Base-by-base conservation (phyloP, 2,888 invertebrate species). In the Drosophila emarginata region DNA sequence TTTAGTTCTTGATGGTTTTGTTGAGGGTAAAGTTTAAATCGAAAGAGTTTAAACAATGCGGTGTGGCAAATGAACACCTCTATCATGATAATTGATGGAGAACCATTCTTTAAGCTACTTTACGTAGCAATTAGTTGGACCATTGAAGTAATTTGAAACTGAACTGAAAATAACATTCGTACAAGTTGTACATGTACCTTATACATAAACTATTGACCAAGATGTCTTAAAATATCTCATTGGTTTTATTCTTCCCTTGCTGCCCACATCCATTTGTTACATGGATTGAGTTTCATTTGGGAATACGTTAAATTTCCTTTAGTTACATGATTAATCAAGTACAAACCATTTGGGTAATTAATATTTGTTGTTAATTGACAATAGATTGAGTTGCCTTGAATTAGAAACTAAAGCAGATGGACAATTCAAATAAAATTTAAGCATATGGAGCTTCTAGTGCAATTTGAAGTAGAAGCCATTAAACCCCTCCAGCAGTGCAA, bases 61-160 rank as follows among this genome's bases (percentile, higher is more conserved):
- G 4, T 28, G 4, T 28, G 32, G 32, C 32, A 32, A 32, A 32
- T 32, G 32, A 32, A 32, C 32, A 32, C 32, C 26, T 40, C 21
- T n/a, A 39, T 15, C n/a, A 54, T 37, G 32, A 58, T 51, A 14
- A 45, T 53, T 63, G 40, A 32, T 14, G 14, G 40, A 2, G 15
- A 40, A 9, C 15, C 40, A 40, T 40, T 18, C 15, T 45, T 45
- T 21, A 18, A 45, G 15, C 40, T 15, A 15, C 15, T 45, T 45
- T 12, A 21, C 45, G 14, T 45, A 21, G 18, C 21, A 18, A 45
- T 45, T 45, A 45, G 45, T 2, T 21, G 14, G 7, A 11, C 11
- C 18, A 45, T 18, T 45, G 12, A 21, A 11, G 40, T 45, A 45
- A 45, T 18, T 45, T 18, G 15, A 18, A 45, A 45, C 18, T 45